Percentiles rank a stretch among this genome's conserved stretches.
phyloP scores from a whole-genome alignment of 2,888 invertebrate species.

The Bhutanitis thaidina region DNA sequence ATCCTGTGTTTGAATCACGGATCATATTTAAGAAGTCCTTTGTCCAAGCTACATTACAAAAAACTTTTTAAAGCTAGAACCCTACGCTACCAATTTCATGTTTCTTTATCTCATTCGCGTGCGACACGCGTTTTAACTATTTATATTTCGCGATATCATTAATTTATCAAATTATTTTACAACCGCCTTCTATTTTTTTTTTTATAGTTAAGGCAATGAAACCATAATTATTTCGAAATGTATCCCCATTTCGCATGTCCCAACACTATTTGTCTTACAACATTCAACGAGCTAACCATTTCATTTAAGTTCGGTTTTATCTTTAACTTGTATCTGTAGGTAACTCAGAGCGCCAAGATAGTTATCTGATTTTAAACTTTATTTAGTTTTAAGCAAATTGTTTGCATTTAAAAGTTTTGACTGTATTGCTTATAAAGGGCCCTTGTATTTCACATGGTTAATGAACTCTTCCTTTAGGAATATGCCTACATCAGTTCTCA shows the following conservation, averaged over 20 bases:
- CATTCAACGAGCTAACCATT: neutral
- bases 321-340: neutral
- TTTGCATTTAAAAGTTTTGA: no score
- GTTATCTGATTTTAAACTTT: neutral
- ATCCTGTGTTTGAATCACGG: no score
- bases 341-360: neutral
- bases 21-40: no score
- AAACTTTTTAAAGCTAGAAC: no score
- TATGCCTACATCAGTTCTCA: no score
- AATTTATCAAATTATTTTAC: neutral
- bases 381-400: neutral
- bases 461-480: no score
- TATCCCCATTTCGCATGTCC: neutral
- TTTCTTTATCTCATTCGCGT: neutral
- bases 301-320: neutral
- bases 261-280: neutral
- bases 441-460: no score
- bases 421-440: no score
- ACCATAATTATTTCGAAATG: neutral
- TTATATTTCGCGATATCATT: neutral
- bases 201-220: neutral
- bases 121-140: neutral
- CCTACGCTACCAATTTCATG: no score
- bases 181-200: neutral
- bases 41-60: no score